These are phyloP conservation scores for Idaea aversata DNA, from an alignment of 2,888 invertebrate genomes.

Conservation along the genomic window DNA sequence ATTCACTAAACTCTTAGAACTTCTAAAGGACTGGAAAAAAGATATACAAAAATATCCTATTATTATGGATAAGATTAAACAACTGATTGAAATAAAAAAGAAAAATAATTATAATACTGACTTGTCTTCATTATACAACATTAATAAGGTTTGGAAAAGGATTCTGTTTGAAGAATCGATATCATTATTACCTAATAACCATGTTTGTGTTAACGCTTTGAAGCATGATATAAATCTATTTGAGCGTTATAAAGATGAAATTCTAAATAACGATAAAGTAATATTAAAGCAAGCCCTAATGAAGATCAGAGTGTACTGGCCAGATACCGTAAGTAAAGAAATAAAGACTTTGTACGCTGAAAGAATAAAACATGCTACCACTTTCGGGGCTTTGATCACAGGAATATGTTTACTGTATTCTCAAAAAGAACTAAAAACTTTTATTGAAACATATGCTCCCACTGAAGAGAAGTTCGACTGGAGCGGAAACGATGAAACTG, in stretches of 20 bases:
- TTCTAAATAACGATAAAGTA: slow-evolving; percentile 38
- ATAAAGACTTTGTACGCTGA: slow-evolving; percentile 41
- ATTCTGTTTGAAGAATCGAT: slow-evolving; percentile 58
- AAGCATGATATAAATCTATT: slow-evolving; percentile 58
- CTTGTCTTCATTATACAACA: slow-evolving; percentile 47
- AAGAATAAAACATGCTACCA: slow-evolving; percentile 35
- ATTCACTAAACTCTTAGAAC: slow-evolving; percentile 26
- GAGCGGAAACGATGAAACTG: slow-evolving; percentile 45
- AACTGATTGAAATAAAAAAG: slow-evolving; percentile 41
- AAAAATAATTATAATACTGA: slow-evolving; percentile 40
- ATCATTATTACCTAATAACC: slow-evolving; percentile 41
- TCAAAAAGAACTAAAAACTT: slow-evolving; percentile 34
- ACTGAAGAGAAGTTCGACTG: slow-evolving; percentile 51
- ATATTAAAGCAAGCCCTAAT: slow-evolving; percentile 39
- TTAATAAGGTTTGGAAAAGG: slow-evolving; percentile 57
- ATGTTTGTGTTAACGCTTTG: slow-evolving; percentile 55
- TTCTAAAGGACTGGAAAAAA: slow-evolving; percentile 54
- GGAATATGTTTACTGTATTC: slow-evolving; percentile 49
- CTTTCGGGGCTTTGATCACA: slow-evolving; percentile 44
- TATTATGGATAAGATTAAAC: slow-evolving; percentile 46
- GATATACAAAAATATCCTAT: slow-evolving; percentile 43
- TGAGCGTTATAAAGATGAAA: slow-evolving; percentile 33
- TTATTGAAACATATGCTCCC: slow-evolving; percentile 53
- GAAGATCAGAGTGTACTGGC: slow-evolving; percentile 58
- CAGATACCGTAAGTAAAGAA: slow-evolving; percentile 40